Base-by-base conservation (phyloP, 1,140 invertebrate genomes). In the Drosophila elegans region DNA sequence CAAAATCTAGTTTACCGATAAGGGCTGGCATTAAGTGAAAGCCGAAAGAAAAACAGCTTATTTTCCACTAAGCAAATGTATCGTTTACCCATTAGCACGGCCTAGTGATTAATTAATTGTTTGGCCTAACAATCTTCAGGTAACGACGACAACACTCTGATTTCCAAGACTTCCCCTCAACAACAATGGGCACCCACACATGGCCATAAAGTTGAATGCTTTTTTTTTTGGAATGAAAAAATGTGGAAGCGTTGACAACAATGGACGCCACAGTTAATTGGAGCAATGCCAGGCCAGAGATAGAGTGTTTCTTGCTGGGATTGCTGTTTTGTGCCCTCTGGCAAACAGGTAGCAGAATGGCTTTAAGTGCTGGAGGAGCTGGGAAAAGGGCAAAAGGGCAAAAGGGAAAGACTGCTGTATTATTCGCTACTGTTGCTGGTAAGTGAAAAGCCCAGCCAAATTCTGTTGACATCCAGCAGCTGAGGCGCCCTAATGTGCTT, bases 181-280 rank as follows among this genome's bases (percentile, higher is more conserved):
- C 62, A 74, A 68, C 62, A 74, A 62, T 36, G 16, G 32, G 25
- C 44, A n/a, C 36, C 39, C 16, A 45, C 34, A 12, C 39, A 25
- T 39, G 42, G 10, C 21, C 45, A 48, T 12, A 51, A 51, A 39
- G 44, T 60, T 53, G 34, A 39, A 69, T 21, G 16, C 16, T 44
- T 32, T 10, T 41, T 45, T 55, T 55, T 67, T 55, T 49, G 45
- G 4, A 42, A 62, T 36, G 12, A 9, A 25, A 46, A 11, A 32
- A 7, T 7, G 16, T 38, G 36, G 25, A 53, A 39, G 29, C 25
- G 60, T 51, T 68, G 74, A 78, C 69, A 88, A 86, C 74, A 72
- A 88, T 72, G 41, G 78, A 41, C 61, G 57, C 46, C 69, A 55
- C 48, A 88, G 74, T 78, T 82, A 86, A 86, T 81, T 85, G 82